These are phyloP conservation scores for Alauda arvensis DNA, from an alignment of 2,797 vertebrate species.

Conservation along the genomic window DNA sequence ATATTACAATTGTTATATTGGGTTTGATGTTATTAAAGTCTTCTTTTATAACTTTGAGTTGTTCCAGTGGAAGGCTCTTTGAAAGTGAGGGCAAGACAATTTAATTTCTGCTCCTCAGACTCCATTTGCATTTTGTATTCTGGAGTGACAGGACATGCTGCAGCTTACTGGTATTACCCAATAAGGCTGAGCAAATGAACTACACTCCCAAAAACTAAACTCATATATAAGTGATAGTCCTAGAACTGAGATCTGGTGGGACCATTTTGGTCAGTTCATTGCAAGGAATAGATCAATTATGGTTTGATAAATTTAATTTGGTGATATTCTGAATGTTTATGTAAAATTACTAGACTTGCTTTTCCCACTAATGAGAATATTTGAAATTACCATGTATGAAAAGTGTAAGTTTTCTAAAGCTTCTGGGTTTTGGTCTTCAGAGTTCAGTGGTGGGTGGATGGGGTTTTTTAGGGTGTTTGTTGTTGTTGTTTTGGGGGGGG, in stretches of 20 bases:
- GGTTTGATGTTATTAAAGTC: not conserved
- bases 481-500: too few relatives aligned
- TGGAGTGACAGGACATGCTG: not conserved
- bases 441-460: not conserved
- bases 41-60: not conserved
- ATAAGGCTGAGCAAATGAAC: not conserved
- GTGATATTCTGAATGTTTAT: not conserved
- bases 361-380: not conserved
- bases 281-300: not conserved
- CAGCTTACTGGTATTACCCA: not conserved
- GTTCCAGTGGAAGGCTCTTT: not conserved
- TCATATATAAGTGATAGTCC: fast-evolving
- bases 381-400: not conserved
- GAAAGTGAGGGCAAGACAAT: not conserved
- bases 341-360: not conserved
- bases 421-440: not conserved
- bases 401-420: not conserved
- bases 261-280: not conserved
- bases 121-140: not conserved
- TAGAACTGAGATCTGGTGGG: not conserved
- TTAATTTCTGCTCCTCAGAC: not conserved
- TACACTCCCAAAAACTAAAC: not conserved
- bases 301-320: not conserved
- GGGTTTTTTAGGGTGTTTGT: too few relatives aligned
- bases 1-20: not conserved